Evolutionary conservation across 2,888 invertebrate genomes (phyloP), one percentile per base, ranked within the genome.

Genomic region (Eristalis intricaria): DNA sequence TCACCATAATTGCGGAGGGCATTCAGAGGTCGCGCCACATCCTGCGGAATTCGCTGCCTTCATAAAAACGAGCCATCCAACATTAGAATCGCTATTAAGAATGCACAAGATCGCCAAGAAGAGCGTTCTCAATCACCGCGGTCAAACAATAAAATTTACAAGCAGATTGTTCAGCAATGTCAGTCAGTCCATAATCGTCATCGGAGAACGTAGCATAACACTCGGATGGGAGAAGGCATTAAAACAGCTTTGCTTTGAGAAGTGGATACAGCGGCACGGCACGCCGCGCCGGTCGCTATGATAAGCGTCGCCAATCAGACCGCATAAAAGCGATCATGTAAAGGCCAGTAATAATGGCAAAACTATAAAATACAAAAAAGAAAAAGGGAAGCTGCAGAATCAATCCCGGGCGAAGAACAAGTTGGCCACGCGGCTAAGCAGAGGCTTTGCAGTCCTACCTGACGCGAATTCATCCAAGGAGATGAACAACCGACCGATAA

Each of bases 81-180:
- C 86, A 86, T 83, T 75, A 83, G 86, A 86, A 83, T 78, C 69
- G 74, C 78, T 86, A 86, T 78, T 86, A 86, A 86, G 86, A 86
- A 86, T 86, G 74, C 70, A 38, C 26, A 8, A 19, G 65, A 74
- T 71, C 26, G 65, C 60, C 38, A 40, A 61, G 35, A 40, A 32
- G 2, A 68, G 66, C 26, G n/a, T n/a, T 70, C 43, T 22, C 70
- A 43, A 78, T 81, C 76, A 68, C 11, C 43, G 19, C 71, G 73
- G 66, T 73, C 56, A 60, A 78, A 83, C 78, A 86, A 82, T 82
- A 69, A 74, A 74, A 70, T 70, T 77, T 83, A 85, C 76, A 81
- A 81, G 63, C 61, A 81, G 76, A 81, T 81, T 85, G 77, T 73
- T 64, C n/a, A 82, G 64, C 73, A 77, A 85, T 85, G 85, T 82